Evolutionary conservation across 2,888 invertebrate genomes (phyloP), one percentile per base, ranked within the genome.

Genomic region (Sminthurinus aureus): DNA sequence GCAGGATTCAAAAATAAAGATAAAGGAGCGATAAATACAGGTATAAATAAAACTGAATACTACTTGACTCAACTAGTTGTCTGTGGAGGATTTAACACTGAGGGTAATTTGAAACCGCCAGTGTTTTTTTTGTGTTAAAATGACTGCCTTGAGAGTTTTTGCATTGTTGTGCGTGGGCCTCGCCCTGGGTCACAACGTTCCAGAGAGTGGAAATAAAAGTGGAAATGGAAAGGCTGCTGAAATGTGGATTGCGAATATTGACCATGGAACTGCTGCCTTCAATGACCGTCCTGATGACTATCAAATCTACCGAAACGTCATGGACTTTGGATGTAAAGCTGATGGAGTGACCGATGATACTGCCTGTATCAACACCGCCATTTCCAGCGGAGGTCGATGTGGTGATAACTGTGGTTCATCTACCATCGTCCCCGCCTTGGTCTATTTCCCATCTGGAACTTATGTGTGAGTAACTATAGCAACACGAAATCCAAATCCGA

Each of bases 361-460:
- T 0, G 85, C 85, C 20, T 86, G 86, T 79, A 86, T 87, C 71
- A 86, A 87, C 80, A 85, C 86, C 0, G 87, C 86, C 24, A 87
- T 87, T 79, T 85, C 85, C 13, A 82, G 86, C 22, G 87, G 86
- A 50, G 84, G 75, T 3, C 82, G 87, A 18, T 87, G 87, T 76
- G 87, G 87, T 52, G 64, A 84, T 2, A 82, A 83, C 22, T 87
- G 87, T 83, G 87, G 87, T 0, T 86, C 86, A 1, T 84, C 86
- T 66, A 87, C 87, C 8, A 66, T 86, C 51, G 26, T 67, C 2
- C 87, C 87, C 22, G 87, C 85, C 38, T 64, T 87, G 2, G 79
- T 87, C 52, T 87, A 87, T 79, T 86, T 87, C 82, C 87, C 87
- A 24, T 84, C 87, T 13, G 87, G 87, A 13, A n/a, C n/a, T n/a